Evolutionary conservation across 1,140 invertebrate species (phyloP).

Genomic region (Mactra quadrangularis): DNA sequence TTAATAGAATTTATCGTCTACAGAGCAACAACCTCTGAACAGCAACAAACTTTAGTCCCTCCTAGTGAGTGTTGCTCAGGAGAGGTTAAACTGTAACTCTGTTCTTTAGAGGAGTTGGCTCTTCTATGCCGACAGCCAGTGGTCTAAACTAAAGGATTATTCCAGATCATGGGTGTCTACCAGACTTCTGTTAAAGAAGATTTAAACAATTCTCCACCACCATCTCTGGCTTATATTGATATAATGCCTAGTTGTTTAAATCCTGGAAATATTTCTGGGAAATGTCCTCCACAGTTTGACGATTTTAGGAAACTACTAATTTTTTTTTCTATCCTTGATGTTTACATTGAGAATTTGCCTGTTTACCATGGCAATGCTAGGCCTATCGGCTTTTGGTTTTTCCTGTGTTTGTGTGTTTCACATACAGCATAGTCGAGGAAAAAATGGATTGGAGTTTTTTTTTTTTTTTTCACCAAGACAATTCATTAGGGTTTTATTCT

Average conservation of each 20-base stretch:
- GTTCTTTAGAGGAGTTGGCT: background rate
- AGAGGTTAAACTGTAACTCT: background rate
- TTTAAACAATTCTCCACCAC: background rate
- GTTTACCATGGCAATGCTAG: conserved; percentile 52
- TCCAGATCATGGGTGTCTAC: conserved; percentile 1
- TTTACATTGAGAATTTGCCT: conserved; percentile 64
- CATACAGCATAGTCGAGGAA: no score
- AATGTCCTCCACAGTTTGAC: conserved; percentile 63
- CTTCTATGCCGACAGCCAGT: background rate
- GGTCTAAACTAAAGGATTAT: background rate
- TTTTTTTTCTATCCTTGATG: conserved; percentile 58
- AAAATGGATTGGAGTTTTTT: no score
- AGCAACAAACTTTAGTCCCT: no score
- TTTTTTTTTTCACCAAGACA: no score
- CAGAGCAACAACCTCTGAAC: no score
- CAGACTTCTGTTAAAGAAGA: background rate
- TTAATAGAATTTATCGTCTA: no score
- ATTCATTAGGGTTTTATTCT: no score
- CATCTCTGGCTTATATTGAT: conserved; percentile 68
- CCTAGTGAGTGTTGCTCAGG: no score
- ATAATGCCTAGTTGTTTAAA: conserved; percentile 64
- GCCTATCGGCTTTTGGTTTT: conserved; percentile 60
- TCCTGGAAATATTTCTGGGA: conserved; percentile 55
- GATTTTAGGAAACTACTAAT: conserved; percentile 57
- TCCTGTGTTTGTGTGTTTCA: conserved; percentile 63